phyloP scores from a whole-genome alignment of 2,113 vertebrate species.

The Octodon degus region DNA sequence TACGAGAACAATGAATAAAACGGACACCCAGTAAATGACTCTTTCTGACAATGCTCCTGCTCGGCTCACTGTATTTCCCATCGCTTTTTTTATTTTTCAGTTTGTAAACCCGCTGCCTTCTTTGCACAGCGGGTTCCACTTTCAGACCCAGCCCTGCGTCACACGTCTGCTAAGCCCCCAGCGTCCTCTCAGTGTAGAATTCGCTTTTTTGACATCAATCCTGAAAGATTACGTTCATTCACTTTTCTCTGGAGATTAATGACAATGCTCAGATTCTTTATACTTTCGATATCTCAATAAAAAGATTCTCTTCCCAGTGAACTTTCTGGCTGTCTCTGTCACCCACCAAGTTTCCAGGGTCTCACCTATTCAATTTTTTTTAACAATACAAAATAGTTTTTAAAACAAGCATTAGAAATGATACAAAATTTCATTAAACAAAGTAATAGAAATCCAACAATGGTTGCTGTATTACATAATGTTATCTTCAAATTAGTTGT shows the following conservation, averaged over 20 bases:
- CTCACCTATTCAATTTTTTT: neutral
- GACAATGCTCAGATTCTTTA: neutral
- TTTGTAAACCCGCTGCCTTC: constrained; percentile 3
- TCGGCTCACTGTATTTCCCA: neutral
- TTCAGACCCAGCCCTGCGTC: neutral
- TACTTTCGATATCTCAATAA: neutral
- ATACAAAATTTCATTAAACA: too few relatives aligned
- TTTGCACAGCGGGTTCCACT: neutral
- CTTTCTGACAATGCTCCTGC: constrained; percentile 10
- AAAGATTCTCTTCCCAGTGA: neutral
- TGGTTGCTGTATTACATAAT: too few relatives aligned
- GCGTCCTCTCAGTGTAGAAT: neutral
- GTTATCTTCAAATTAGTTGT: too few relatives aligned
- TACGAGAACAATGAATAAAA: constrained; percentile 18
- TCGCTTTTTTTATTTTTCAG: neutral
- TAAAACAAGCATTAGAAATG: too few relatives aligned
- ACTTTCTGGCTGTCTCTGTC: neutral
- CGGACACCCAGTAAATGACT: neutral
- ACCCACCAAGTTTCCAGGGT: neutral
- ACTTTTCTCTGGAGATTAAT: neutral
- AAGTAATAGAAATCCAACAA: too few relatives aligned
- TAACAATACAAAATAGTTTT: too few relatives aligned
- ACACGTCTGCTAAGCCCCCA: neutral
- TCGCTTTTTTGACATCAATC: constrained; percentile 2
- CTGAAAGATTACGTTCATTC: neutral